phyloP scores from a whole-genome alignment of 1,140 invertebrate genomes.

The Platorchestia sp. region DNA sequence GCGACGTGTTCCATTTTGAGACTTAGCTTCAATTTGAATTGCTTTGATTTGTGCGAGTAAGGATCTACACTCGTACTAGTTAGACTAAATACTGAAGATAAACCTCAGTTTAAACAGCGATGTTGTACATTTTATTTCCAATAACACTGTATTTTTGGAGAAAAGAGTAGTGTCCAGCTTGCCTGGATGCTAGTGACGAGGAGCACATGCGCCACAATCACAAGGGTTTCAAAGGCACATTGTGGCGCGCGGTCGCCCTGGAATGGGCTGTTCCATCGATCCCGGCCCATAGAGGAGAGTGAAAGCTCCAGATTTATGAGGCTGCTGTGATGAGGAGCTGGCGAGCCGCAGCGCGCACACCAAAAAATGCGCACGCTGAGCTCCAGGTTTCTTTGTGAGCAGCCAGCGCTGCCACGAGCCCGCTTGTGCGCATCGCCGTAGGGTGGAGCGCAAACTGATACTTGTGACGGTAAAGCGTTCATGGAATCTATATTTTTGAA shows the following conservation, averaged over 20 bases:
- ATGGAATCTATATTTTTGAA: too few species aligned
- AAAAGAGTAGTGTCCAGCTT: not conserved
- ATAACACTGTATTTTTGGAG: not conserved
- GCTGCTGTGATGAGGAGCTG: not conserved
- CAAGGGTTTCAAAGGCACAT: conserved; percentile 6
- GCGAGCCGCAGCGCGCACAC: not conserved
- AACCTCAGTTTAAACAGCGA: too few species aligned
- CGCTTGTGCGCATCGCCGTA: not conserved
- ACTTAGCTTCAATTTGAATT: not conserved
- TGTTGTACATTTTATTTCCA: too few species aligned
- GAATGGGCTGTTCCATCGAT: not conserved
- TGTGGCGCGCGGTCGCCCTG: conserved; percentile 1
- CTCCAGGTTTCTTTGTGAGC: not conserved
- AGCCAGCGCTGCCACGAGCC: not conserved
- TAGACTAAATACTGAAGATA: too few species aligned
- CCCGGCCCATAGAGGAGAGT: conserved; percentile 3
- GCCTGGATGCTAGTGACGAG: not conserved
- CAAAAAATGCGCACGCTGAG: not conserved
- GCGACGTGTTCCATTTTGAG: not conserved
- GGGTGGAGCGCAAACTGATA: not conserved
- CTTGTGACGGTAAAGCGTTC: not conserved
- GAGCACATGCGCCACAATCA: not conserved
- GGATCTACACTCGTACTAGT: too few species aligned
- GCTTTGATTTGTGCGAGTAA: too few species aligned
- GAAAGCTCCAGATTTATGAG: conserved; percentile 7